Evolutionary conservation across 2,113 vertebrate species (phyloP).

Genomic region (Petrocephalus microphthalmus): DNA sequence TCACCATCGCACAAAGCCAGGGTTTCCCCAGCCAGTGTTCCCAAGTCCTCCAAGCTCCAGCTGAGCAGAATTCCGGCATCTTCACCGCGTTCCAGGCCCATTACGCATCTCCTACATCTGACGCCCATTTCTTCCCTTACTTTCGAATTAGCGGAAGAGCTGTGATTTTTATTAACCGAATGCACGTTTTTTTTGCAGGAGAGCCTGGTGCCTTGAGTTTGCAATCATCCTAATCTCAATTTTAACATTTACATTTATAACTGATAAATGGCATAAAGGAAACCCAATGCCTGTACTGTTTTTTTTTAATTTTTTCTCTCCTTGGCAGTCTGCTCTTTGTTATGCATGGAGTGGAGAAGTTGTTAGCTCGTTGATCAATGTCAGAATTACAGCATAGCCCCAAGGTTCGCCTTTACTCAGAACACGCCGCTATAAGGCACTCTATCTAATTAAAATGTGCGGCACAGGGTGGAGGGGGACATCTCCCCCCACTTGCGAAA

Average conservation of each 20-base stretch:
- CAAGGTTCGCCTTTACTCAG: conserved; percentile 17
- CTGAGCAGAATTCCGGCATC: background rate
- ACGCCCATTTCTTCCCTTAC: background rate
- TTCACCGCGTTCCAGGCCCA: background rate
- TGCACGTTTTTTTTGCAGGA: background rate
- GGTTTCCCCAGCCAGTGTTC: background rate
- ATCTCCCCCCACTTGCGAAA: background rate
- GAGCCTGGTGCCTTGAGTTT: background rate
- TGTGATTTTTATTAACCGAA: background rate
- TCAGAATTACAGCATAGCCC: conserved; percentile 33
- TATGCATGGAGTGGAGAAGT: conserved; percentile 24
- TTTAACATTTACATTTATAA: background rate
- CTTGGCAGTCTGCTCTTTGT: conserved; percentile 26
- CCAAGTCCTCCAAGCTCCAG: background rate
- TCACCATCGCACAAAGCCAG: background rate
- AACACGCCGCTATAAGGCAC: conserved; percentile 17
- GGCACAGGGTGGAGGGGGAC: background rate
- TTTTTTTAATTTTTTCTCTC: background rate
- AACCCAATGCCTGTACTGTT: background rate
- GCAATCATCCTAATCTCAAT: background rate
- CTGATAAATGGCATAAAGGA: background rate
- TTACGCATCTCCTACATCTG: background rate
- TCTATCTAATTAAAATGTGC: conserved; percentile 19
- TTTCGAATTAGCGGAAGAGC: background rate
- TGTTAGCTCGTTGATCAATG: conserved; percentile 39